Evolutionary conservation across 23 tunicate species (phyloP).

Genomic region (Clavelina lepadiformis): DNA sequence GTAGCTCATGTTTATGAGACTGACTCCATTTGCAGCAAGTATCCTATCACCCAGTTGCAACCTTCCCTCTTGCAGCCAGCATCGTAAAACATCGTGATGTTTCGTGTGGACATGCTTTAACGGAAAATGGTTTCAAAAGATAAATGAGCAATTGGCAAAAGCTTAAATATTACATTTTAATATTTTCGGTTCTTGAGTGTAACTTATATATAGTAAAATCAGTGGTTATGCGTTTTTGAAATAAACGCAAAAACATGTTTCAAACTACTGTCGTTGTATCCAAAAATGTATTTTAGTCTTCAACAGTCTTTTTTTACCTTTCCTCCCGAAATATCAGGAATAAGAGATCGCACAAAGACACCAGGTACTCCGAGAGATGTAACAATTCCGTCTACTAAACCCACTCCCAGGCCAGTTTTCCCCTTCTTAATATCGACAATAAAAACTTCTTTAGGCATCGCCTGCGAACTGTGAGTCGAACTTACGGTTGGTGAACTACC

Average conservation of each 20-base stretch:
- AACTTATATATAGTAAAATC: too few relatives aligned
- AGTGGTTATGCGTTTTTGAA: too few relatives aligned
- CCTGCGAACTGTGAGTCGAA: conserved; percentile 9
- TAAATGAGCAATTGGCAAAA: too few relatives aligned
- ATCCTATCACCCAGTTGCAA: conserved; percentile 84
- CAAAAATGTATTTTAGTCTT: too few relatives aligned
- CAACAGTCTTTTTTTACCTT: conserved; percentile 44
- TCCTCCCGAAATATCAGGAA: conserved; percentile 64
- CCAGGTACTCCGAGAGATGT: conserved; percentile 59
- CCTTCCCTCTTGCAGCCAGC: conserved; percentile 87
- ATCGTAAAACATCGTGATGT: conserved; percentile 75
- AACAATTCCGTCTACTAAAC: conserved; percentile 66
- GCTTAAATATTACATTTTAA: too few relatives aligned
- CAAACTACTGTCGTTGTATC: too few relatives aligned
- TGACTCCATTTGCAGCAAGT: conserved; percentile 78
- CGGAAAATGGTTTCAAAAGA: too few relatives aligned
- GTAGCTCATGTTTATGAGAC: conserved; percentile 63
- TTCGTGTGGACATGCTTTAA: conserved; percentile 64
- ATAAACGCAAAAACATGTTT: too few relatives aligned
- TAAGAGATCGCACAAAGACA: conserved; percentile 77
- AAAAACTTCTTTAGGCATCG: conserved; percentile 81
- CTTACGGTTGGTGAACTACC: background rate
- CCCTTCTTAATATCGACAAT: conserved; percentile 81
- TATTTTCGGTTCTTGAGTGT: too few relatives aligned
- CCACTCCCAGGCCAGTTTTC: conserved; percentile 62